Evolutionary conservation across 2,113 vertebrate genomes (phyloP).

Genomic region (Oreochromis spilurus): DNA sequence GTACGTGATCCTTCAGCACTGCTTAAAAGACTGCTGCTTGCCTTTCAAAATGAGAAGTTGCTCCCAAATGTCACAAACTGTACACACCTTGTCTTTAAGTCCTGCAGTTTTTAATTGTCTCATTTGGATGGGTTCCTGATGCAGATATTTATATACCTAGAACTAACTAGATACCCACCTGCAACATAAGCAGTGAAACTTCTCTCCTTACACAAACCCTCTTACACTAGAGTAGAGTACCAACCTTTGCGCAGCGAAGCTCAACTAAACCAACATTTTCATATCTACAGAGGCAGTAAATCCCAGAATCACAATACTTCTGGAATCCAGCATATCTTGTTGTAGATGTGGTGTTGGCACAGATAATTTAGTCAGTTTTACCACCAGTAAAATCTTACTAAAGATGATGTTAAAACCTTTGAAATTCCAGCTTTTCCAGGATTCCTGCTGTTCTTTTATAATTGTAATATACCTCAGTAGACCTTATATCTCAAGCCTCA

Average conservation of each 20-base stretch:
- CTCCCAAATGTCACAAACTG: not conserved
- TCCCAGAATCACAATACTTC: not conserved
- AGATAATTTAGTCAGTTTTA: not conserved
- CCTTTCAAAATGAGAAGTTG: not conserved
- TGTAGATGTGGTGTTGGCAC: not conserved
- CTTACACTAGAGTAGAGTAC: not conserved
- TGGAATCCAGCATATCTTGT: not conserved
- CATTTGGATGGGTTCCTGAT: not conserved
- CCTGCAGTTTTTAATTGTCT: not conserved
- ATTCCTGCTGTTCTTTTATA: not conserved
- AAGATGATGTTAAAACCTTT: constrained; percentile 19
- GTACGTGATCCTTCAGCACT: not conserved
- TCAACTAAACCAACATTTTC: not conserved
- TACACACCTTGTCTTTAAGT: not conserved
- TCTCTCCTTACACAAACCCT: not conserved
- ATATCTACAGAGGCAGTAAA: not conserved
- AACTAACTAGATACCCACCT: not conserved
- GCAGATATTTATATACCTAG: rapidly evolving
- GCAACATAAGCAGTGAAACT: not conserved
- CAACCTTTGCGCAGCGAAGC: not conserved
- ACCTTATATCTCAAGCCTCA: not conserved
- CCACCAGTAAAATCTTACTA: constrained; percentile 1
- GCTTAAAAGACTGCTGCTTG: not conserved
- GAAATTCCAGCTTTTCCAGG: not conserved
- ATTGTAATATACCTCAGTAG: not conserved